phyloP scores from a whole-genome alignment of 1,140 invertebrate genomes.

The Cepaea nemoralis region DNA sequence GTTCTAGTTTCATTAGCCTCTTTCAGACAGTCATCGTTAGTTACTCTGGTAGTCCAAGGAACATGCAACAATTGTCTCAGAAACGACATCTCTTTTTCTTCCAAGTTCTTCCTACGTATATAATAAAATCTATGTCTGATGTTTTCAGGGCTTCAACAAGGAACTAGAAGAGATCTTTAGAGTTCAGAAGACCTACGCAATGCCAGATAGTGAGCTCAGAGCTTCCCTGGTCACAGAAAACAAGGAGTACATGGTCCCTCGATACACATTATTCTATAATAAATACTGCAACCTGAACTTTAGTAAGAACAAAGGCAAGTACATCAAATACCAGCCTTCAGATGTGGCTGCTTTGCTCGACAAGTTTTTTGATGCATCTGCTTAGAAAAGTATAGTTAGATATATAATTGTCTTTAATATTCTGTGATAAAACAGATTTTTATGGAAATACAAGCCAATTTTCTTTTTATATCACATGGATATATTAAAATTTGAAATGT shows the following conservation, averaged over 20 bases:
- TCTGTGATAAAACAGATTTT: no score
- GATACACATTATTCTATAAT: constrained; percentile 67
- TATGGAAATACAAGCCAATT: no score
- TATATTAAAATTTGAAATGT: no score
- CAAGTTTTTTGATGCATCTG: constrained; percentile 86
- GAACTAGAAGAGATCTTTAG: constrained; percentile 89
- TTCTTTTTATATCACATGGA: no score
- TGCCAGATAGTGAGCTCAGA: constrained; percentile 90
- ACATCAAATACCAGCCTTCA: constrained; percentile 87
- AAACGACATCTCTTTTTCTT: no score
- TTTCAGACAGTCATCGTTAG: no score
- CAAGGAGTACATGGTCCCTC: constrained; percentile 85
- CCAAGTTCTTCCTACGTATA: no score
- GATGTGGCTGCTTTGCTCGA: constrained; percentile 84
- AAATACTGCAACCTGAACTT: constrained; percentile 83
- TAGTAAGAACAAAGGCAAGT: constrained; percentile 91
- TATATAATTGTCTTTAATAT: no score
- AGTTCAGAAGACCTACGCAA: constrained; percentile 90
- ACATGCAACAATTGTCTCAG: no score
- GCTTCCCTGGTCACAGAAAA: constrained; percentile 87
- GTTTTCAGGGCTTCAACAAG: constrained; percentile 87
- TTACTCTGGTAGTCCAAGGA: no score
- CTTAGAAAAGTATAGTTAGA: constrained; percentile 48
- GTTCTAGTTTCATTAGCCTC: no score
- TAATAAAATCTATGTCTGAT: no score